Evolutionary conservation across 2,113 vertebrate species (phyloP).

Genomic region (Heterocephalus glaber): DNA sequence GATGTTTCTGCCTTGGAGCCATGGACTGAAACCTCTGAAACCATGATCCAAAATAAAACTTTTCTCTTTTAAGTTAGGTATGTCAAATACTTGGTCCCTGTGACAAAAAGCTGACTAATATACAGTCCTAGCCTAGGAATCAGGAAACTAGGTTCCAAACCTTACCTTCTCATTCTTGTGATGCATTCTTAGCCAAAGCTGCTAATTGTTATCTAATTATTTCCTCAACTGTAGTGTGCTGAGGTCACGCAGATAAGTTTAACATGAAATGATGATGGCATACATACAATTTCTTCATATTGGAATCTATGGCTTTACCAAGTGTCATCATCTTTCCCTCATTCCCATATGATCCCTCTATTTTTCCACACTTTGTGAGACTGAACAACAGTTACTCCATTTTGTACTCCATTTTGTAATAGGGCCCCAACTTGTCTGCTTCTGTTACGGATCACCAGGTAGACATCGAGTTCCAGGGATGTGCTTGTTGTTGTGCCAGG

Average conservation of each 20-base stretch:
- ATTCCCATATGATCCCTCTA: neutral
- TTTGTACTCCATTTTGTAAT: no score
- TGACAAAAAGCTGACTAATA: neutral
- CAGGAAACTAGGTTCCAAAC: neutral
- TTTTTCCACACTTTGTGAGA: no score
- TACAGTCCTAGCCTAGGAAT: neutral
- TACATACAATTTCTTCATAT: neutral
- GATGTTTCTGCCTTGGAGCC: neutral
- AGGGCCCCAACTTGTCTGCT: no score
- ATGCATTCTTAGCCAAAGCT: neutral
- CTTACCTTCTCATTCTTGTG: neutral
- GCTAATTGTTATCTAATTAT: neutral
- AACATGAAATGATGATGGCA: conserved; percentile 1
- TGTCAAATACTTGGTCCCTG: neutral
- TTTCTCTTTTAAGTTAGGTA: neutral
- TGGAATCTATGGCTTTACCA: neutral
- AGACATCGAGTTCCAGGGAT: no score
- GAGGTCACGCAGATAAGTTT: neutral
- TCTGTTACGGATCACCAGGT: no score
- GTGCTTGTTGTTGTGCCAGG: no score
- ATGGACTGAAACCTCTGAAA: neutral
- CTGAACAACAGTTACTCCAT: no score
- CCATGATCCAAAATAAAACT: neutral
- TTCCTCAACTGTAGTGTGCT: neutral
- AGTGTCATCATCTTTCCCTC: neutral